Base-by-base conservation (phyloP, 1,140 invertebrate genomes). In the Diploscapter pachys region DNA sequence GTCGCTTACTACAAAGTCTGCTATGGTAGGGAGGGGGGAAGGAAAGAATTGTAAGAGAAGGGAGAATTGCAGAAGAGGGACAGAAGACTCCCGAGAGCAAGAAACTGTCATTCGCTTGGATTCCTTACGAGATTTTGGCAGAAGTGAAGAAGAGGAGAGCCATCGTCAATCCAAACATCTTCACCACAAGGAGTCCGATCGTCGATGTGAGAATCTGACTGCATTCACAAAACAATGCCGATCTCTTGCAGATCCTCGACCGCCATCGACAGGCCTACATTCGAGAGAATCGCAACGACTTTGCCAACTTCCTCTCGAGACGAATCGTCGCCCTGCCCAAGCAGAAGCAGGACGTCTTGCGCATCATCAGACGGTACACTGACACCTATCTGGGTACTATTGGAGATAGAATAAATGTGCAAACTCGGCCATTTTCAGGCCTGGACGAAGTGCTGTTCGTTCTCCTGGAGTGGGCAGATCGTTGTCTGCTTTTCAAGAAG, bases 1-100 rank as follows among this genome's bases (percentile, higher is more conserved):
- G 63, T 63, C 31, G 75, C 76, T 13, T 78, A 68, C 67, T 76
- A 78, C 57, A 53, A 63, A 53, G 75, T 70, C 8, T 78, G 76
- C 54, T 78, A 78, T 67, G 72, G 71, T 72, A 65, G 57, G 31
- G 31, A 31, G 31, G 31, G 31, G 31, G 31, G 31, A 31, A 31
- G 31, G 31, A 59, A 65, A 50, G 6, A 9, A 1, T 65, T 9
- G 6, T 8, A 31, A 65, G 8, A 9, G 31, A 31, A 6, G 51
- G 31, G 4, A 13, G 13, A 5, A 11, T 31, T 9, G 66, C 5
- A 9, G 8, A 69, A 72, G 68, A 72, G 3, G 11, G 64, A 71
- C 8, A 62, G 48, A 73, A 13, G 64, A 52, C 68, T 69, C 11
- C 63, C 8, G 63, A 31, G 6, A 31, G 6, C 13, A 65, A 73